A percentile compares a stretch with the other conserved stretches of the same genome.
phyloP scores from a whole-genome alignment of 1,140 invertebrate genomes.

The Acromyrmex charruanus region DNA sequence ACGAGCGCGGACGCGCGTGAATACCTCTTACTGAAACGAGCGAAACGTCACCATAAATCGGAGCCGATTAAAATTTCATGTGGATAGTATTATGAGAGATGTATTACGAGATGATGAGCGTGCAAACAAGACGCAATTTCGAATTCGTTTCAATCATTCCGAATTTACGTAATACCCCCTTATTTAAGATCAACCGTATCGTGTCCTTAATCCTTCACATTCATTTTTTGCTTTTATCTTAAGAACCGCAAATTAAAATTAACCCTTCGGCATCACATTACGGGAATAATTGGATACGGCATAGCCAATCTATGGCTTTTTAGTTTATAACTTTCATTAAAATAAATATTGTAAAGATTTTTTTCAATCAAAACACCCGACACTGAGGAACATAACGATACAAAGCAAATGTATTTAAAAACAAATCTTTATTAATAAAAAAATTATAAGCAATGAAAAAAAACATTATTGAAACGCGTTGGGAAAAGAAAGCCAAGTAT shows the following conservation, averaged over 20 bases:
- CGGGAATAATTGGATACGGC: too few relatives aligned
- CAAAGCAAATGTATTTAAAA: too few relatives aligned
- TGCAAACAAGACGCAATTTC: slow-evolving; percentile 46
- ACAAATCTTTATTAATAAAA: too few relatives aligned
- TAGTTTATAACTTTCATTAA: too few relatives aligned
- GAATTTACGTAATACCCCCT: neutral
- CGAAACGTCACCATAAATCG: slow-evolving; percentile 57
- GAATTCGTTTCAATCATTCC: slow-evolving; percentile 52
- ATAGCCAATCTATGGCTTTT: too few relatives aligned
- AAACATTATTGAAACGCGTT: too few relatives aligned
- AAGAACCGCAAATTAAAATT: neutral
- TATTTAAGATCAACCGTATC: slow-evolving; percentile 3
- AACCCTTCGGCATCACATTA: too few relatives aligned
- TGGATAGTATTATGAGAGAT: slow-evolving; percentile 23
- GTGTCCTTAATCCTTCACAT: neutral
- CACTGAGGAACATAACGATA: too few relatives aligned
- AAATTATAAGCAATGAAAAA: too few relatives aligned
- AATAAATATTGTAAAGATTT: too few relatives aligned
- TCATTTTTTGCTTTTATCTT: neutral
- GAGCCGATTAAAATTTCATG: slow-evolving; percentile 64
- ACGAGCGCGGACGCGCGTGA: slow-evolving; percentile 22
- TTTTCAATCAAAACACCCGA: too few relatives aligned
- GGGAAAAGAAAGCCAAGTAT: too few relatives aligned
- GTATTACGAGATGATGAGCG: slow-evolving; percentile 40
- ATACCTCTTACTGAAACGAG: slow-evolving; percentile 57